A percentile compares a stretch with the other conserved stretches of the same genome.
Conservation (phyloP, 2,113 vertebrate species). For the Cyphomyrus plagiostoma region DNA sequence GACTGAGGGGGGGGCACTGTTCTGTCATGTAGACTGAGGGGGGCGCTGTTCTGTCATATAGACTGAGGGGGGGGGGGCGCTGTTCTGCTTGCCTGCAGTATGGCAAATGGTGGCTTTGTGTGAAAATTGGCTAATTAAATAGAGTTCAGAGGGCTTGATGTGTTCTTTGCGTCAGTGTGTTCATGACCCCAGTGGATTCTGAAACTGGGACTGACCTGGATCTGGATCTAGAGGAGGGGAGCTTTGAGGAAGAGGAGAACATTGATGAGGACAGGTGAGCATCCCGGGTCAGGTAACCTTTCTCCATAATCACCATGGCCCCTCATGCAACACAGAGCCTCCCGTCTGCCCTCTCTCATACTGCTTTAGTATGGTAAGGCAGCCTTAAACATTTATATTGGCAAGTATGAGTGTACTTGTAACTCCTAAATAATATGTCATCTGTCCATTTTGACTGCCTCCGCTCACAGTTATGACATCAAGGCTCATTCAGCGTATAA, state of each 20-base stretch:
- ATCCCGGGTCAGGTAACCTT: background rate
- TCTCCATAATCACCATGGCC: background rate
- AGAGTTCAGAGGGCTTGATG: background rate
- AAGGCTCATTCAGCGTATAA: background rate
- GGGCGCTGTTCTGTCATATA: background rate
- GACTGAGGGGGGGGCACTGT: background rate
- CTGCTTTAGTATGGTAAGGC: background rate
- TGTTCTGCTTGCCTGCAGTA: background rate
- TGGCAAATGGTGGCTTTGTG: background rate
- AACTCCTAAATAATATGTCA: background rate
- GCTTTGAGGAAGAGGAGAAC: slow-evolving; percentile 38
- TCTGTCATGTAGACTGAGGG: background rate
- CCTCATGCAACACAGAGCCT: background rate
- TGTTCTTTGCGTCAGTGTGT: slow-evolving; percentile 29
- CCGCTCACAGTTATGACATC: background rate
- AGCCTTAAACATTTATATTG: background rate
- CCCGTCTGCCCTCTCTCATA: background rate
- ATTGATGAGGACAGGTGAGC: slow-evolving; percentile 44
- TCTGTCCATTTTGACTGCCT: background rate
- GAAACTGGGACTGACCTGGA: slow-evolving; percentile 38
- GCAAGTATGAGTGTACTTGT: background rate
- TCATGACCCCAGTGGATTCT: slow-evolving; percentile 41
- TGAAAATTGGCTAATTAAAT: background rate
- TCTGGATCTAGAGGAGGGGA: slow-evolving; percentile 41
- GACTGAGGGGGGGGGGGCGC: no score